Evolutionary conservation across 2,113 vertebrate species (phyloP), one percentile per base, ranked within the genome.

Genomic region (Manacus vitellinus): DNA sequence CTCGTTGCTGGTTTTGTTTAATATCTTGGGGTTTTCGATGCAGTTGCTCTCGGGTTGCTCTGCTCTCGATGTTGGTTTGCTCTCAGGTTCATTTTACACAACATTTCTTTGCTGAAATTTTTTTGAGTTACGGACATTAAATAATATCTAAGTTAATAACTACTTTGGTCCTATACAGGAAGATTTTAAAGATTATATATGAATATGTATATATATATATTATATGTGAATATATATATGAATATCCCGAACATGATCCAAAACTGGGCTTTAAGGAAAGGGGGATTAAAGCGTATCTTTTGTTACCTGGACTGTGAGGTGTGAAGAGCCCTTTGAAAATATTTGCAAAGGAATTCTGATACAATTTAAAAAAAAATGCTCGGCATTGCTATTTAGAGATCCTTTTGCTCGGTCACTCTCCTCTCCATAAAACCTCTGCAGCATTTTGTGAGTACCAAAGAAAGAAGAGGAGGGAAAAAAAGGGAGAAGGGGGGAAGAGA

Each of bases 381-480:
- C 23, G 18, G 52, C n/a, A 61, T 56, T 78, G 41, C 44, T 84
- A 39, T 83, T 89, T 96, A 87, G 77, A 89, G 82, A 25, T 89
- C 75, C 24, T 92, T 94, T 94, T 76, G 23, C 83, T 77, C 44
- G 55, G 82, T 92, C 83, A 94, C 86, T 59, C 85, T 88, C 75
- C 75, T 76, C 70, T 78, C 66, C 87, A 91, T 74, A 81, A 93
- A 78, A 89, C 58, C 86, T 93, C 97, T 96, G 97, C 96, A 96
- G 92, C 49, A 52, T 90, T 95, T 91, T 80, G 52, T 52, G 37
- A 55, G 85, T 66, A 66, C 39, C 22, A 56, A 80, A 43, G 61
- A 35, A 65, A 55, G 17, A 59, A 59, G 41, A 12, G 4, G 3
- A 10, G 2, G 2, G 1, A 4, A 14, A 39, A 31, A 33, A 44